Evolutionary conservation across 1,140 invertebrate species (phyloP).

Genomic region (Drosophila tsacasi): DNA sequence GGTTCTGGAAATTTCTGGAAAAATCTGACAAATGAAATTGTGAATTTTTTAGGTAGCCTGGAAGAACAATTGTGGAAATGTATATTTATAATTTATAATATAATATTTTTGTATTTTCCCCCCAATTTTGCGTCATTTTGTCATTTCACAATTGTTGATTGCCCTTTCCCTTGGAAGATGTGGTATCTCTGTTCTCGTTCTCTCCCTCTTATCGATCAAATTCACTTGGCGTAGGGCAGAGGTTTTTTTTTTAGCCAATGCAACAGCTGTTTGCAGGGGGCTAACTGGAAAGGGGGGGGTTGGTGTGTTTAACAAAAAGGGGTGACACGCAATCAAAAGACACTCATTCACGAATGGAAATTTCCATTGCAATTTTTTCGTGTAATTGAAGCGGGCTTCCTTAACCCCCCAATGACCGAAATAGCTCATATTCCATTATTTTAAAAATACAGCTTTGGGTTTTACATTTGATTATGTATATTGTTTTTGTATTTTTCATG

Average conservation of each 20-base stretch:
- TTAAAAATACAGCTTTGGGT: background rate
- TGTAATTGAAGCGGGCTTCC: conserved; percentile 47
- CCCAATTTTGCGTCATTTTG: background rate
- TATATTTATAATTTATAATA: too few species aligned
- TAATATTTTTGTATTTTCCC: background rate
- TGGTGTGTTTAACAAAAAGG: conserved; percentile 8
- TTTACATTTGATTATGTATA: background rate
- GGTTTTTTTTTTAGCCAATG: conserved; percentile 12
- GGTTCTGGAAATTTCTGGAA: conserved; percentile 7
- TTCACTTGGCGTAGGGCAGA: conserved; percentile 17
- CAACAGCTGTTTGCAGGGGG: conserved; percentile 34
- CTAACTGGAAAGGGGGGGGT: background rate
- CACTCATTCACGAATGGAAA: conserved; percentile 61
- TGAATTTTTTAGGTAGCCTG: background rate
- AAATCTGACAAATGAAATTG: background rate
- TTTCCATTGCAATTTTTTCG: conserved; percentile 72
- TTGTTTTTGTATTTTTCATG: background rate
- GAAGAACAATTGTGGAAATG: conserved; percentile 3
- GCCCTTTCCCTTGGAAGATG: background rate
- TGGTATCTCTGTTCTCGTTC: conserved; percentile 8
- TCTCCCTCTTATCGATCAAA: conserved; percentile 45
- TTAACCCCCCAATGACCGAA: conserved; percentile 27
- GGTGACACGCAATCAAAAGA: conserved; percentile 38
- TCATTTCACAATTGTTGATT: conserved; percentile 19
- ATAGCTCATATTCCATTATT: background rate